Base-by-base conservation (phyloP, 2,888 invertebrate species). In the Polia nebulosa region DNA sequence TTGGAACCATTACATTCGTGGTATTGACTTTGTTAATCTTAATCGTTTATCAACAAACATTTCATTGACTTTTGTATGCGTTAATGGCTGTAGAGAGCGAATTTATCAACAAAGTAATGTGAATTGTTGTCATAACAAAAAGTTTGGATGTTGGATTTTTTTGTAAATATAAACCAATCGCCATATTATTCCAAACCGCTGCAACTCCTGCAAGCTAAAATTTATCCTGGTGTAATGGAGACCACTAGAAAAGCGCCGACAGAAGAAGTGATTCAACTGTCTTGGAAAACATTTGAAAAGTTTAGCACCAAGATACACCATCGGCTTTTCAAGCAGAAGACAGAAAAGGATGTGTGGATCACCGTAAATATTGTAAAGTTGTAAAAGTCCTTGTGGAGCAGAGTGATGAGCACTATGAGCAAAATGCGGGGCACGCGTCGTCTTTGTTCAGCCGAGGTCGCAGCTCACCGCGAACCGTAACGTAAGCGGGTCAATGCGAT, bases 401-500 rank as follows among this genome's bases (percentile, higher is more conserved):
- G 70, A 83, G 86, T 87, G 85, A 84, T 81, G 83, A 78, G 76
- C 63, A 47, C 7, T 64, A 47, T 63, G 41, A 44, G 29, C 79
- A 76, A 70, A 83, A 88, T 88, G 85, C 87, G 70, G 81, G 77
- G 78, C 89, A 87, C 88, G 88, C 82, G 83, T 78, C 77, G 67
- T 76, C 84, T 86, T 87, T 87, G 88, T 87, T 84, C 67, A 75
- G 72, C 32, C 80, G 85, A 87, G 84, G 87, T 72, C 85, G 56
- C 44, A 44, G 59, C 58, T 67, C 74, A 68, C 80, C 84, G 82
- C 83, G 78, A 82, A 82, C 83, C 78, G 81, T 81, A 82, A 76
- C 77, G 81, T 82, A 91, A 90, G 84, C 85, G 86, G 93, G 93
- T 92, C 93, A 92, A 90, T 92, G 93, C 85, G 87, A 91, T 82